Percentiles rank a stretch among this genome's conserved stretches.
phyloP scores from a whole-genome alignment of 2,113 vertebrate species.

The Elephantulus edwardii region DNA sequence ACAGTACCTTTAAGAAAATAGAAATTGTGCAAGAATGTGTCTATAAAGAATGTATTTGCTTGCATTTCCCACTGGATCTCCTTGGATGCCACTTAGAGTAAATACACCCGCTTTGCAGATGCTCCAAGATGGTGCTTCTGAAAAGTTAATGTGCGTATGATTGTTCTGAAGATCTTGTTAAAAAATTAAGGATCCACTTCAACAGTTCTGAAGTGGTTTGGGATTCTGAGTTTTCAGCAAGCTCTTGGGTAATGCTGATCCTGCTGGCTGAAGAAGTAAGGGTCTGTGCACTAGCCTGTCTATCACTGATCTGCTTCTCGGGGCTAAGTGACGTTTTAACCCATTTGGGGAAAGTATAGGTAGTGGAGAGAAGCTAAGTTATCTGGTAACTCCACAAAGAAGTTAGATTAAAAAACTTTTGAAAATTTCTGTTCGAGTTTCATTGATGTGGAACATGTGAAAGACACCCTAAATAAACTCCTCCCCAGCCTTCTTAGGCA shows the following conservation, averaged over 20 bases:
- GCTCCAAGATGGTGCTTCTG: not conserved
- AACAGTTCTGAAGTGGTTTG: not conserved
- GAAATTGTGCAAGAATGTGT: not conserved
- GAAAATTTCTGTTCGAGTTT: not conserved
- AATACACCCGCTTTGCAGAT: not conserved
- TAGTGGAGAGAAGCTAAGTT: too few species aligned
- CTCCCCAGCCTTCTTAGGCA: not conserved
- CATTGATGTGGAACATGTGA: not conserved
- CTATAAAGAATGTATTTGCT: not conserved
- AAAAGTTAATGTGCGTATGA: not conserved
- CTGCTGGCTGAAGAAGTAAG: not conserved
- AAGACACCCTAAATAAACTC: not conserved
- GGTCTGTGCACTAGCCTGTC: not conserved
- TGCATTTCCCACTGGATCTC: not conserved
- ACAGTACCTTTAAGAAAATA: too few species aligned
- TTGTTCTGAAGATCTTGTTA: not conserved
- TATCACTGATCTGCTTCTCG: not conserved
- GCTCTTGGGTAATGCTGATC: not conserved
- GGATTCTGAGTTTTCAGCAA: conserved; percentile 19
- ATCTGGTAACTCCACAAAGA: too few species aligned
- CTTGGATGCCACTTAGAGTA: not conserved
- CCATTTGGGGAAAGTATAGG: too few species aligned
- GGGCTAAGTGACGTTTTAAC: not conserved
- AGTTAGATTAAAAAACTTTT: too few species aligned
- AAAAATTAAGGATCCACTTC: not conserved